Evolutionary conservation across 2,888 invertebrate genomes (phyloP).

Genomic region (Ariolimax columbianus): DNA sequence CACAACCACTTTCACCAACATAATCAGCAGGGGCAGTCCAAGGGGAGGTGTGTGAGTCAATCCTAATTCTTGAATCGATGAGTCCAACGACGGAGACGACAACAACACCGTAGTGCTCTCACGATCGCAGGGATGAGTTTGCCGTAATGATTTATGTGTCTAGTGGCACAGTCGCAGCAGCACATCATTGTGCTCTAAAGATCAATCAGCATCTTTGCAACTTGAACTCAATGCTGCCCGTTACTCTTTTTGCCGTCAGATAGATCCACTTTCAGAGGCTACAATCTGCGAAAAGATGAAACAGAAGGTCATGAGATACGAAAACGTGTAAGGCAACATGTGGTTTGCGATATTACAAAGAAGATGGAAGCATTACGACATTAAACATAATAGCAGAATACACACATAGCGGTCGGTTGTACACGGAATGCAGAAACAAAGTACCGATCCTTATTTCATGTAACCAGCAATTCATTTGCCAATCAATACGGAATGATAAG

Average conservation of each 20-base stretch:
- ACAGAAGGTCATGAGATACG: not conserved
- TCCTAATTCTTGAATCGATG: not conserved
- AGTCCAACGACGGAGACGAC: slow-evolving; percentile 11
- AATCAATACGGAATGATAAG: slow-evolving; percentile 23
- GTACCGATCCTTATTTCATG: not conserved
- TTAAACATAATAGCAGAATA: not conserved
- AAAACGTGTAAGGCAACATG: not conserved
- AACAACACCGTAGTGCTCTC: not conserved
- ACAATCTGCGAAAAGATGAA: not conserved
- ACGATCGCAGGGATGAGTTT: not conserved
- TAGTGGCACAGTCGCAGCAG: not conserved
- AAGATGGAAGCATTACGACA: no score
- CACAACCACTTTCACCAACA: not conserved
- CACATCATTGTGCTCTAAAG: not conserved
- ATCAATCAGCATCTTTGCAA: slow-evolving; percentile 1
- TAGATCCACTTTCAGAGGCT: not conserved
- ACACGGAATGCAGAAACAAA: not conserved
- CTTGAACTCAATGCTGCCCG: not conserved
- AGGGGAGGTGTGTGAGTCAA: not conserved
- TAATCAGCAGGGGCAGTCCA: not conserved
- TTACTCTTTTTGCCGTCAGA: not conserved
- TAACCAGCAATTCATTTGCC: not conserved
- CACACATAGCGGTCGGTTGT: not conserved
- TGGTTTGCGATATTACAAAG: not conserved
- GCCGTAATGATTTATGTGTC: slow-evolving; percentile 15